phyloP scores from a whole-genome alignment of 1,140 invertebrate species.

The Trichoplusia ni region DNA sequence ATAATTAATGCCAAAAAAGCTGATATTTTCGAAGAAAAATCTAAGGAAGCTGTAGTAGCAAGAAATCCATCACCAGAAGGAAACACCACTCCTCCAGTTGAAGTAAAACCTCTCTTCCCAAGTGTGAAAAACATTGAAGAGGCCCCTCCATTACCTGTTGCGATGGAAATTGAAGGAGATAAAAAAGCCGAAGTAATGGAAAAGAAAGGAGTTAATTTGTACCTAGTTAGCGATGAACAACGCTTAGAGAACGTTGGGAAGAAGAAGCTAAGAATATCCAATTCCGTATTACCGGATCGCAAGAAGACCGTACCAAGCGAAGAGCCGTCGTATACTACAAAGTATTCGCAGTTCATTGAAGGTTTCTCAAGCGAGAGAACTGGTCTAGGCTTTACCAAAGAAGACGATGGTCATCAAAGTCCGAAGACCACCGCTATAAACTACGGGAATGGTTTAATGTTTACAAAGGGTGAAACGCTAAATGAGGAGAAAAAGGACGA shows the following conservation, averaged over 20 bases:
- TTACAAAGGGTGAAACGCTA: constrained; percentile 70
- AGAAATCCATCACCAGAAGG: constrained; percentile 55
- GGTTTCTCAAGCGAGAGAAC: constrained; percentile 68
- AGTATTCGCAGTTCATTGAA: constrained; percentile 71
- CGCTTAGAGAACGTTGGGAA: constrained; percentile 46
- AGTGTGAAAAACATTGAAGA: constrained; percentile 48
- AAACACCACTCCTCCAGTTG: constrained; percentile 49
- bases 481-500: constrained; percentile 72
- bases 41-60: constrained; percentile 42
- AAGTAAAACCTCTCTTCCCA: constrained; percentile 59
- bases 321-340: constrained; percentile 66
- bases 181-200: constrained; percentile 41
- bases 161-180: constrained; percentile 37
- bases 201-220: constrained; percentile 65
- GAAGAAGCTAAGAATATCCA: constrained; percentile 70
- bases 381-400: constrained; percentile 69
- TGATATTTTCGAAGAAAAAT: constrained; percentile 38
- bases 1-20: constrained; percentile 49
- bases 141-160: constrained; percentile 46
- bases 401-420: constrained; percentile 45
- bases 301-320: constrained; percentile 59
- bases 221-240: constrained; percentile 53
- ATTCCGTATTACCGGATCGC: constrained; percentile 64
- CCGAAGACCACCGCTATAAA: constrained; percentile 61
- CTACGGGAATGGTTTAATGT: constrained; percentile 70